phyloP scores from a whole-genome alignment of 1,140 invertebrate species.

The Drosophila setifemur region DNA sequence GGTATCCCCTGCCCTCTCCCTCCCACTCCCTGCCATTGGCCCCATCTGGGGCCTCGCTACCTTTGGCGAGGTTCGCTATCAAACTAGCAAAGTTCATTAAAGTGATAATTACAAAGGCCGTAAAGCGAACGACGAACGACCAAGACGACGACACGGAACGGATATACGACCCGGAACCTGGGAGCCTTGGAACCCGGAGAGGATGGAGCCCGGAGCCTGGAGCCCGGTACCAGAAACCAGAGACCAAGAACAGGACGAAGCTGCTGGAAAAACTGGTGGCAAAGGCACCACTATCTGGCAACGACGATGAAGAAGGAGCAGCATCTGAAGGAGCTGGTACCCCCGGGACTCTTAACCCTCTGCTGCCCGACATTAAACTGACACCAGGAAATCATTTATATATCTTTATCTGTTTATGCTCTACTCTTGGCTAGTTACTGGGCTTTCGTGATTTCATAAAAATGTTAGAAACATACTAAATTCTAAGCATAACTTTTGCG shows the following conservation, averaged over 20 bases:
- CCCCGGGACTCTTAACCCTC: not conserved
- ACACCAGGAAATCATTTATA: not conserved
- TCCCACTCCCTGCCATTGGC: not conserved
- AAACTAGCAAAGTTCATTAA: slow-evolving; percentile 77
- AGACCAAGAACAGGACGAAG: not conserved
- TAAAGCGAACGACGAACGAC: slow-evolving; percentile 40
- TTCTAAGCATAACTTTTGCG: not conserved
- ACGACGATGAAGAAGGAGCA: not conserved
- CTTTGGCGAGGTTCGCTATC: slow-evolving; percentile 51
- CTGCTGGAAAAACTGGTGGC: not conserved
- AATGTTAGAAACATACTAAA: too few species aligned
- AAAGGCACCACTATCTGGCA: not conserved
- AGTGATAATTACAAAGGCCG: slow-evolving; percentile 76
- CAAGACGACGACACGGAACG: slow-evolving; percentile 30
- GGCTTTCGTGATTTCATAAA: too few species aligned
- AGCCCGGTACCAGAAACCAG: not conserved
- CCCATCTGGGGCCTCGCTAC: slow-evolving; percentile 31
- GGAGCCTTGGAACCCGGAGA: too few species aligned
- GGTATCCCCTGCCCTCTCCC: not conserved
- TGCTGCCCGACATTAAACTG: not conserved
- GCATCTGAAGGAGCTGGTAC: not conserved
- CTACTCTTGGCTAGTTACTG: not conserved
- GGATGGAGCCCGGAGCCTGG: not conserved
- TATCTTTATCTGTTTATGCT: not conserved
- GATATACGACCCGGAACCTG: slow-evolving; percentile 36